Conservation (phyloP, 2,797 vertebrate genomes). For the Micromesistius poutassou region DNA sequence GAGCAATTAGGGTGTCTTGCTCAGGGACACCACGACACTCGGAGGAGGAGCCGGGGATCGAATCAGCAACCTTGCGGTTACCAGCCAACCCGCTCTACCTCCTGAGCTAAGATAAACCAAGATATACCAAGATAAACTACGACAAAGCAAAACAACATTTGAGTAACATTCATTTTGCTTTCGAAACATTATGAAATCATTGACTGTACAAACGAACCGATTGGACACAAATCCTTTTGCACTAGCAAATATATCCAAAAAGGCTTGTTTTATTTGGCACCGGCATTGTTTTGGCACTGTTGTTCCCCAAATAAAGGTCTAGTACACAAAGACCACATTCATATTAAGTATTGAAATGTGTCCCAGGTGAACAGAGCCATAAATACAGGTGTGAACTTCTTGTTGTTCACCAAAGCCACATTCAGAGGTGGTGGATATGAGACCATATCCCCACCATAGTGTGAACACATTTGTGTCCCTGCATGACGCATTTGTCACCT, state of each 20-base stretch:
- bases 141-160: background rate
- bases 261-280: background rate
- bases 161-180: background rate
- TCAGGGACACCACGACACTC: no score
- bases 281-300: background rate
- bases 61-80: no score
- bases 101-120: no score
- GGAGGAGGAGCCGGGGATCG: no score
- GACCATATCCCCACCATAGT: background rate
- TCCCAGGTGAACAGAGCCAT: background rate
- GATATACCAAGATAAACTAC: background rate
- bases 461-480: conserved; percentile 1
- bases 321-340: background rate
- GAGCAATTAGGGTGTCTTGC: no score
- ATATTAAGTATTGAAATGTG: background rate
- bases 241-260: background rate
- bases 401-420: background rate
- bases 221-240: background rate
- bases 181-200: background rate
- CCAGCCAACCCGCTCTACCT: no score
- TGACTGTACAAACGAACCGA: background rate
- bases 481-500: conserved; percentile 5
- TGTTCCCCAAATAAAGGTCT: background rate
- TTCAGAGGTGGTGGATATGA: background rate
- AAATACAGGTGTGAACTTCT: conserved; percentile 1